Conservation (phyloP, 2,113 vertebrate species). For the Mustela nigripes region DNA sequence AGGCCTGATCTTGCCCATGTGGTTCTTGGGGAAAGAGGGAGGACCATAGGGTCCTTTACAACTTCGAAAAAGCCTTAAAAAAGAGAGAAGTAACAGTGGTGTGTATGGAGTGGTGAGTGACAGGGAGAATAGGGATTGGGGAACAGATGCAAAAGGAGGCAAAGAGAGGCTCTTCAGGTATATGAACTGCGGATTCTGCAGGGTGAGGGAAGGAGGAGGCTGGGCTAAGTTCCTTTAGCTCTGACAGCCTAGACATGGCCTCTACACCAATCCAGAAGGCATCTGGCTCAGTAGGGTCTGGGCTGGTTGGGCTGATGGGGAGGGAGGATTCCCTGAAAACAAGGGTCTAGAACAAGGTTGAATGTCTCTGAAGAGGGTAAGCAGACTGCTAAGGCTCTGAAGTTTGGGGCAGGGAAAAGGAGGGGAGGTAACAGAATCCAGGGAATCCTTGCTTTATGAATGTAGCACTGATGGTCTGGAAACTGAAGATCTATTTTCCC, state of each 20-base stretch:
- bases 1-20: background rate
- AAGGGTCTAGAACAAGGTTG: background rate
- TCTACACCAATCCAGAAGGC: background rate
- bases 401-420: background rate
- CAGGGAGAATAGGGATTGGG: background rate
- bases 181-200: background rate
- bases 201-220: background rate
- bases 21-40: background rate
- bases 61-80: background rate
- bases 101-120: background rate
- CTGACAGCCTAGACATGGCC: background rate
- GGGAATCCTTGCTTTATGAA: conserved; percentile 21
- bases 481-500: conserved; percentile 2
- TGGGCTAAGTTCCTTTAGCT: background rate
- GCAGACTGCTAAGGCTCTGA: background rate
- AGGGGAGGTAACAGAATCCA: background rate
- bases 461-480: background rate
- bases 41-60: conserved; percentile 1
- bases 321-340: background rate
- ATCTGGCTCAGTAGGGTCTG: background rate
- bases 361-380: background rate
- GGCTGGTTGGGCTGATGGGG: background rate
- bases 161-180: background rate
- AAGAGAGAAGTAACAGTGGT: background rate
- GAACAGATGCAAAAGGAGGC: background rate